Conservation (phyloP, 2,113 vertebrate genomes). For the Ceuthmochares aereus region DNA sequence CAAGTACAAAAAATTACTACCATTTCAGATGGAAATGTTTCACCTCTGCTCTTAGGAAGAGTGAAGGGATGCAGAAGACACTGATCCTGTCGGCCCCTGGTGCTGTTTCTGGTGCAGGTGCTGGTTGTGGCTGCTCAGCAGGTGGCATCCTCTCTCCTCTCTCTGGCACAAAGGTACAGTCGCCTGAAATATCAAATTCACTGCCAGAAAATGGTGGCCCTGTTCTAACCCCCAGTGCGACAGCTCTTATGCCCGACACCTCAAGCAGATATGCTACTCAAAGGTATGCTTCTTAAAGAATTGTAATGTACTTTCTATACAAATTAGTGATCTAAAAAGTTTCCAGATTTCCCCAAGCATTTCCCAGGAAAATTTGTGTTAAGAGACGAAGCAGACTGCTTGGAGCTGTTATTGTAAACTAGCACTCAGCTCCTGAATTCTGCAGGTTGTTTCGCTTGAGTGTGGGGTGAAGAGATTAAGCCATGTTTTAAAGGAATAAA, state of each 20-base stretch:
- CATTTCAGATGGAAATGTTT: background rate
- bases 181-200: background rate
- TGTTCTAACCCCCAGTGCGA: background rate
- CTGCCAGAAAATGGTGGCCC: background rate
- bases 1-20: background rate
- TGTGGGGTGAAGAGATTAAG: background rate
- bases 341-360: background rate
- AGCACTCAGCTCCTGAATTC: background rate
- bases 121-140: background rate
- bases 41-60: background rate
- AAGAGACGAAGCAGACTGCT: background rate
- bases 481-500: background rate
- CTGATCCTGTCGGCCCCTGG: background rate
- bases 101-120: background rate
- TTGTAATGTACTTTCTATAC: background rate
- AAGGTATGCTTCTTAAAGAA: background rate
- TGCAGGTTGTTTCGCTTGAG: fast-evolving
- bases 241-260: background rate
- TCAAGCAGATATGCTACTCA: background rate
- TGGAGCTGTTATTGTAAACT: background rate
- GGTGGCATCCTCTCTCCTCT: background rate
- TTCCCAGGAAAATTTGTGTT: background rate
- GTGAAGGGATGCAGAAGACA: background rate
- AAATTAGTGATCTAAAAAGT: background rate
- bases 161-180: background rate